Conservation (phyloP, 2,113 vertebrate genomes). For the Zosterops hypoxanthus region DNA sequence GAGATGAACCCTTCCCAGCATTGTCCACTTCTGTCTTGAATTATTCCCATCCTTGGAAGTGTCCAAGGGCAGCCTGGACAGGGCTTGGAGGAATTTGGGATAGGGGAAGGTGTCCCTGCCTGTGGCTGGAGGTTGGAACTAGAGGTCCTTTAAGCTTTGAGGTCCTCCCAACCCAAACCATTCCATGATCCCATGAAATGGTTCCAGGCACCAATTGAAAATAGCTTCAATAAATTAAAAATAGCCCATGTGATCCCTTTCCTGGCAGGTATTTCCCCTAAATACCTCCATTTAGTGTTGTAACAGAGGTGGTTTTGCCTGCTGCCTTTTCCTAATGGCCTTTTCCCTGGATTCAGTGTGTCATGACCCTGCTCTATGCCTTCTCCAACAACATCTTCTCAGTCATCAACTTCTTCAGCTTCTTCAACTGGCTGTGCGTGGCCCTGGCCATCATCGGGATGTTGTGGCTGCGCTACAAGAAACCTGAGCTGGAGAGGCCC, state of each 20-base stretch:
- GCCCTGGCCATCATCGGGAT: conserved; percentile 94
- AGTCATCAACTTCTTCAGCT: conserved; percentile 99
- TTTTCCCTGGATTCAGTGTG: conserved; percentile 75
- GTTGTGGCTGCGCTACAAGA: conserved; percentile 96
- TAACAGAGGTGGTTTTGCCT: neutral
- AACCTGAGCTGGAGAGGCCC: conserved; percentile 90
- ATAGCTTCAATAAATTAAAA: neutral
- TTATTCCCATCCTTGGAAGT: neutral
- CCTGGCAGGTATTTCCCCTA: neutral
- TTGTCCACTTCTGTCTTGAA: neutral
- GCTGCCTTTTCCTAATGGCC: neutral
- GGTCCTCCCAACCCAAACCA: neutral
- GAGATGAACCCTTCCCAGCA: neutral
- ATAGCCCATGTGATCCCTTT: neutral
- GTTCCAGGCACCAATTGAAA: neutral
- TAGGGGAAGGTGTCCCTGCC: neutral
- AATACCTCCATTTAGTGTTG: neutral
- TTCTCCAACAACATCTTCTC: conserved; percentile 97
- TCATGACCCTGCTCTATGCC: conserved; percentile 95
- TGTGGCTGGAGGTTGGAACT: neutral
- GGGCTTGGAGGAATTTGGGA: neutral
- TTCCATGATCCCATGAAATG: neutral
- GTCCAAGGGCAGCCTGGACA: neutral
- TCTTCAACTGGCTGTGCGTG: conserved; percentile 99
- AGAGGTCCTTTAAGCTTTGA: neutral